These are phyloP conservation scores for Brachypteracias leptosomus DNA, from an alignment of 2,113 vertebrate species.

Conservation along the genomic window DNA sequence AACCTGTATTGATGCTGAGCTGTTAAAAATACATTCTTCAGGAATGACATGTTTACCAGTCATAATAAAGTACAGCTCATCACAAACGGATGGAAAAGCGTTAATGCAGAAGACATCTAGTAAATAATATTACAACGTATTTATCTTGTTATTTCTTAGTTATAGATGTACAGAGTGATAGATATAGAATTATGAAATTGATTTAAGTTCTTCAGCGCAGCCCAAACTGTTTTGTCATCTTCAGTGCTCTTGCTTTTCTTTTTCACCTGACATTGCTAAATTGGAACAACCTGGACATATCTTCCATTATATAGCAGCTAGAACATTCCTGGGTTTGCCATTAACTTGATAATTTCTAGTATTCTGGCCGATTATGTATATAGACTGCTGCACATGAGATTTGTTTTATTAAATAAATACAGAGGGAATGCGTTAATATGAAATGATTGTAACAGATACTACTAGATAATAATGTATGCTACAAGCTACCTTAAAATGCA, in stretches of 20 bases:
- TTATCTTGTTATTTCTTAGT: slow-evolving; percentile 19
- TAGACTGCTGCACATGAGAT: background rate
- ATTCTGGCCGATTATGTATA: background rate
- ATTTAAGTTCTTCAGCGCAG: background rate
- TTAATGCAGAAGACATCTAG: background rate
- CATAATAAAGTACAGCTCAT: background rate
- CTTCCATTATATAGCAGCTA: background rate
- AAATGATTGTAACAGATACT: background rate
- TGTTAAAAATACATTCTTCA: background rate
- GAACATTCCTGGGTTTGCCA: background rate
- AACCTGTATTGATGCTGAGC: background rate
- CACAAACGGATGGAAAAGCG: background rate
- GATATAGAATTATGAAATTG: background rate
- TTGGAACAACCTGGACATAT: background rate
- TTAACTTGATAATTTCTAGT: background rate
- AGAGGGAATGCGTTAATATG: background rate
- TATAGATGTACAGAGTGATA: background rate
- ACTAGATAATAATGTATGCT: background rate
- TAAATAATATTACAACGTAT: background rate
- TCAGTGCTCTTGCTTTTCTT: background rate
- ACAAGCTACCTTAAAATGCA: background rate
- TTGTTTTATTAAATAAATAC: background rate
- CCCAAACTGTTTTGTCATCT: background rate
- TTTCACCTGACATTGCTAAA: background rate
- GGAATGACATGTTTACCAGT: background rate